Conservation (phyloP, 92 coral and sea anemone species). For the Isaurus tuberculatus region DNA sequence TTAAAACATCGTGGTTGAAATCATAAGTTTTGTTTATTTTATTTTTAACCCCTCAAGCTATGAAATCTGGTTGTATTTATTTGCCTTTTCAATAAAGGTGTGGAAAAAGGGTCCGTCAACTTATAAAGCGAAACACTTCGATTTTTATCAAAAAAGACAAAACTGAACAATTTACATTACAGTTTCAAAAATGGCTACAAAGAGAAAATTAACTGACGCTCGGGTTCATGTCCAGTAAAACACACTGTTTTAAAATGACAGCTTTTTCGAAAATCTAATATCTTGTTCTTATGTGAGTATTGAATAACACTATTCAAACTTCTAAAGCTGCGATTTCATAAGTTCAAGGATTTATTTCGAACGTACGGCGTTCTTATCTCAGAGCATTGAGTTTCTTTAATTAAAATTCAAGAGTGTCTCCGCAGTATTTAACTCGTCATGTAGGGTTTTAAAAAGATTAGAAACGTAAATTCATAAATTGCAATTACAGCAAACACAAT, state of each 20-base stretch:
- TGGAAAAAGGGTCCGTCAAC: neutral
- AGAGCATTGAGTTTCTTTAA: neutral
- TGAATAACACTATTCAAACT: neutral
- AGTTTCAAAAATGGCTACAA: neutral
- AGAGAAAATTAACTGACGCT: neutral
- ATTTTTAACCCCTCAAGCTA: neutral
- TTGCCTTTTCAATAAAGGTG: neutral
- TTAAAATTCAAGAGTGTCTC: neutral
- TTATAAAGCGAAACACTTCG: neutral
- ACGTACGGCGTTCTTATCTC: neutral
- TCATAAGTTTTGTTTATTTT: neutral
- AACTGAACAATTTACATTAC: neutral
- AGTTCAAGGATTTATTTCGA: neutral
- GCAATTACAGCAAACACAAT: slow-evolving; percentile 19
- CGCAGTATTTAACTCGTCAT: neutral
- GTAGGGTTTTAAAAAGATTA: neutral
- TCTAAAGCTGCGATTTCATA: neutral
- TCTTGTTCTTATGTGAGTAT: neutral
- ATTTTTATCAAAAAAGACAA: neutral
- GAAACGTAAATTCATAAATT: slow-evolving; percentile 8
- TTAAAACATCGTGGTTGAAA: neutral
- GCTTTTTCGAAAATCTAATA: neutral
- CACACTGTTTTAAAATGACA: neutral
- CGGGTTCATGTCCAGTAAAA: slow-evolving; percentile 3
- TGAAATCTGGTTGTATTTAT: neutral